These are phyloP conservation scores for Spialia ferax DNA, from an alignment of 2,888 invertebrate species.

Conservation along the genomic window DNA sequence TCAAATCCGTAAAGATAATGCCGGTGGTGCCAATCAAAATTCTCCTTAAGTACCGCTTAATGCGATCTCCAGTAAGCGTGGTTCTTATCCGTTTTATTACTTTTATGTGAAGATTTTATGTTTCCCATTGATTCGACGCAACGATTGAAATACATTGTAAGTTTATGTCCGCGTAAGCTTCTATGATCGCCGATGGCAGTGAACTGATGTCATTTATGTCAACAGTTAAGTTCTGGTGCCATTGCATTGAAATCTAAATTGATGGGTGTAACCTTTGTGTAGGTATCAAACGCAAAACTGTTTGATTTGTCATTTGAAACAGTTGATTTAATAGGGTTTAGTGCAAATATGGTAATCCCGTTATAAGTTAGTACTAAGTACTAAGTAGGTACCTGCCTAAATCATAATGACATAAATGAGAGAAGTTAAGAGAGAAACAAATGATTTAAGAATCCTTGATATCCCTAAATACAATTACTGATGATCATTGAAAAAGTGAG, in stretches of 20 bases:
- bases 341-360: no score
- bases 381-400: no score
- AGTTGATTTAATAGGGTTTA: no score
- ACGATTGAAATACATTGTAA: constrained; percentile 53
- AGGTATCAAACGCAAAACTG: no score
- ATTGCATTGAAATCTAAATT: neutral
- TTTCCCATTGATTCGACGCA: constrained; percentile 43
- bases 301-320: no score
- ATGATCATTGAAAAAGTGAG: no score
- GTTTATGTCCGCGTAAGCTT: constrained; percentile 46
- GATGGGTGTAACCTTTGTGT: neutral
- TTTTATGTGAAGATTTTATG: constrained; percentile 44
- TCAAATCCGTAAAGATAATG: constrained; percentile 11
- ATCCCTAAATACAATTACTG: no score
- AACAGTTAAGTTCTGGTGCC: neutral
- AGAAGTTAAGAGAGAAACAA: no score
- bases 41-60: neutral
- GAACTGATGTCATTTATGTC: neutral
- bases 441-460: no score
- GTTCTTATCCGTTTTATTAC: constrained; percentile 33
- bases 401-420: no score
- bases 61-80: constrained; percentile 3
- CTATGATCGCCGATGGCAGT: constrained; percentile 26
- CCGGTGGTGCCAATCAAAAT: neutral
- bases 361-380: no score